These are phyloP conservation scores for Megaceryle torquata DNA, from an alignment of 2,113 vertebrate genomes.

Conservation along the genomic window DNA sequence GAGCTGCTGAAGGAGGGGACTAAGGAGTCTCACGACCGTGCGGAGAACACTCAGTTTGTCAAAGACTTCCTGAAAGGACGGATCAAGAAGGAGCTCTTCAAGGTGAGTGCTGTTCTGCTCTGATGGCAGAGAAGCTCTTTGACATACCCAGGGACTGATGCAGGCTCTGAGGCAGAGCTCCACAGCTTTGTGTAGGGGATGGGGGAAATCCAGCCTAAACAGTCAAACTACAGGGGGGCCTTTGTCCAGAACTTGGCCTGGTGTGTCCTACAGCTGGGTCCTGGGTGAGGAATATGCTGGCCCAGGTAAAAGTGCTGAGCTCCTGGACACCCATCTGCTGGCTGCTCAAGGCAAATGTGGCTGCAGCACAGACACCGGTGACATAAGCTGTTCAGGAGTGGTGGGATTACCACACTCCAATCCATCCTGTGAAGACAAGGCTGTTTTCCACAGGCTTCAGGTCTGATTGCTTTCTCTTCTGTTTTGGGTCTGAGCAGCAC, in stretches of 20 bases:
- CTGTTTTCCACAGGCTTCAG: background rate
- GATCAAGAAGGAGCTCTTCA: slow-evolving; percentile 90
- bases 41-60: slow-evolving; percentile 93
- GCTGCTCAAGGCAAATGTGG: background rate
- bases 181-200: background rate
- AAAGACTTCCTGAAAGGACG: slow-evolving; percentile 93
- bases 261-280: background rate
- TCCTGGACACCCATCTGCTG: background rate
- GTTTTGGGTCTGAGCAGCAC: background rate
- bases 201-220: too few species aligned
- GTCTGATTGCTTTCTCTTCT: background rate
- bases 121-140: background rate
- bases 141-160: background rate
- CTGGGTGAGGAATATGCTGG: background rate
- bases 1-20: slow-evolving; percentile 94
- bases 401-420: background rate
- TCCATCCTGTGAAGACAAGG: too few species aligned
- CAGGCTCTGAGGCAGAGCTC: background rate
- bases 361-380: background rate
- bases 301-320: background rate
- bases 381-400: background rate
- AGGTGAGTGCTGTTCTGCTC: slow-evolving; percentile 73
- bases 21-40: slow-evolving; percentile 90
- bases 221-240: background rate
- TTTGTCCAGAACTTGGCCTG: background rate